A percentile compares a stretch with the other conserved stretches of the same genome.
Evolutionary conservation across 2,797 vertebrate genomes (phyloP).

Genomic region (Carapus acus): DNA sequence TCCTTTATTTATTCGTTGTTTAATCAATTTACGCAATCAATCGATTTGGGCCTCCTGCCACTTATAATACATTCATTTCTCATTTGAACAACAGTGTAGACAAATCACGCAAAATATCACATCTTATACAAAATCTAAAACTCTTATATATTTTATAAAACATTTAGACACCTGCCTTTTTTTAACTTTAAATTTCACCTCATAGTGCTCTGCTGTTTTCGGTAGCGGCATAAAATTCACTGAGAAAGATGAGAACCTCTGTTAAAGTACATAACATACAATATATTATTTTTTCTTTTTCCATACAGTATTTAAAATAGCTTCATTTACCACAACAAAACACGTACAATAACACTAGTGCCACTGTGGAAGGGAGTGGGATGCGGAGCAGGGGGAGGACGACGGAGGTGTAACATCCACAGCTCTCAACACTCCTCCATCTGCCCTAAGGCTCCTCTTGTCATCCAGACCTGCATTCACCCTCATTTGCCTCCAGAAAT

Average conservation of each 20-base stretch:
- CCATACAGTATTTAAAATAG: conserved; percentile 74
- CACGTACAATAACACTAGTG: conserved; percentile 58
- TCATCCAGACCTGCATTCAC: neutral
- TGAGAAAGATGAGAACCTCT: conserved; percentile 67
- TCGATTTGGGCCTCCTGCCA: conserved; percentile 58
- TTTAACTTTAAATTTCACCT: conserved; percentile 21
- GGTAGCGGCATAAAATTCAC: conserved; percentile 65
- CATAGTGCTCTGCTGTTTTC: conserved; percentile 51
- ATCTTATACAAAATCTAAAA: conserved; percentile 74
- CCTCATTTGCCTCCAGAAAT: neutral
- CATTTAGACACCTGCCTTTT: conserved; percentile 69
- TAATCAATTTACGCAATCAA: conserved; percentile 53
- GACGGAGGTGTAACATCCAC: conserved; percentile 28
- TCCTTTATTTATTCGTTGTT: conserved; percentile 59
- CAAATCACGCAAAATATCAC: conserved; percentile 75
- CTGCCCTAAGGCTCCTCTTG: conserved; percentile 9
- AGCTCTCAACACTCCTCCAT: conserved; percentile 28
- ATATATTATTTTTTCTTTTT: conserved; percentile 60
- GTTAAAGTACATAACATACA: conserved; percentile 67
- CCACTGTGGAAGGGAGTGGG: conserved; percentile 38
- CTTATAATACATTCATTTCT: conserved; percentile 76
- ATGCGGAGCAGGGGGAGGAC: conserved; percentile 15
- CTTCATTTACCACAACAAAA: conserved; percentile 70
- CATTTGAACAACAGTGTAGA: conserved; percentile 61
- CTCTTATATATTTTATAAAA: conserved; percentile 71